Evolutionary conservation across 35 echinoderm and acorn worm species (phyloP).

Genomic region (Chiridota heheva): DNA sequence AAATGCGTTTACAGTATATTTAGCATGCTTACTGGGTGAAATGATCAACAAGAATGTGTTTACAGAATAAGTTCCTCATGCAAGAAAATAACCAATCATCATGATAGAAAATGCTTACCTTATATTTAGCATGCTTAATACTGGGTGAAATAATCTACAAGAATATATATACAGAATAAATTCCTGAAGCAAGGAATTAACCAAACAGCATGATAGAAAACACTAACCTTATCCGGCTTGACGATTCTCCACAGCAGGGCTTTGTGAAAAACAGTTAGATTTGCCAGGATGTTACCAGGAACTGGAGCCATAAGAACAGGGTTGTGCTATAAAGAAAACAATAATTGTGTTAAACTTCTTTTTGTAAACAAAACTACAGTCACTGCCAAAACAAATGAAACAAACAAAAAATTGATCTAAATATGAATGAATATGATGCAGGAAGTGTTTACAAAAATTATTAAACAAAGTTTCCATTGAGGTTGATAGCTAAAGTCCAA

Average conservation of each 20-base stretch:
- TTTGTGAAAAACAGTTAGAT: slow-evolving; percentile 78
- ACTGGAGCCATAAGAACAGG: slow-evolving; percentile 76
- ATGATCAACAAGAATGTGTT: too few relatives aligned
- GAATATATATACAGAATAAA: not conserved
- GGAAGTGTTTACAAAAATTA: not conserved
- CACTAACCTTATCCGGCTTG: slow-evolving; percentile 67
- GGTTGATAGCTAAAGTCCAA: too few relatives aligned
- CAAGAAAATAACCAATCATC: too few relatives aligned
- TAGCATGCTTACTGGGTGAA: too few relatives aligned
- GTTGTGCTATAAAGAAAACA: slow-evolving; percentile 48
- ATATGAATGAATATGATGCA: not conserved
- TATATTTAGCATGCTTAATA: too few relatives aligned
- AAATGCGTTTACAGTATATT: too few relatives aligned
- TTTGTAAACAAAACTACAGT: not conserved
- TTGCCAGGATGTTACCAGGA: slow-evolving; percentile 54
- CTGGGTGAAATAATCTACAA: too few relatives aligned
- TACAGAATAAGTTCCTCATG: too few relatives aligned
- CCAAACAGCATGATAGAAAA: not conserved
- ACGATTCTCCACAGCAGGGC: slow-evolving; percentile 84
- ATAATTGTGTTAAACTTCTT: too few relatives aligned
- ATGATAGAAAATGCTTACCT: too few relatives aligned
- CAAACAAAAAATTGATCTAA: not conserved
- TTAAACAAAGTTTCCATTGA: too few relatives aligned
- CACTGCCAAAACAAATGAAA: not conserved
- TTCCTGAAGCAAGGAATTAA: not conserved